These are phyloP conservation scores for Porites evermanni DNA, from an alignment of 92 coral and sea anemone species.

Conservation along the genomic window DNA sequence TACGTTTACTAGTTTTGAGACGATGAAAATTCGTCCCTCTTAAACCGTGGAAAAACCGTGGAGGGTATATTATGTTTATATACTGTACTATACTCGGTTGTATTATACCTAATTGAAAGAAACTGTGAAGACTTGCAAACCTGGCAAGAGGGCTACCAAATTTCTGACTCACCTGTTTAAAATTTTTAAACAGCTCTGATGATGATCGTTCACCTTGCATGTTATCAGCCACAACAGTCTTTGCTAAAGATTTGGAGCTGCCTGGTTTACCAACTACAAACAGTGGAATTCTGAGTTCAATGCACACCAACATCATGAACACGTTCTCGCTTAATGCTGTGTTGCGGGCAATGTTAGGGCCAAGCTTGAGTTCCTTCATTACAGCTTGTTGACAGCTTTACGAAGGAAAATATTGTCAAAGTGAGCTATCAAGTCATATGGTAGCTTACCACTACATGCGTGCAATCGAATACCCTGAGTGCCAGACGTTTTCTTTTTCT, in stretches of 20 bases:
- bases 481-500: not conserved
- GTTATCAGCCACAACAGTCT: slow-evolving; percentile 62
- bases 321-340: slow-evolving; percentile 69
- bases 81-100: no score
- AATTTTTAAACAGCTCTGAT: slow-evolving; percentile 42
- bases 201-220: slow-evolving; percentile 58
- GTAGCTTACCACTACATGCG: not conserved
- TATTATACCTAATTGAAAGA: no score
- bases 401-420: not conserved
- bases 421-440: not conserved
- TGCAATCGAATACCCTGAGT: not conserved
- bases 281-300: slow-evolving; percentile 72
- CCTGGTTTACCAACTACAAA: slow-evolving; percentile 73
- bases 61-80: no score
- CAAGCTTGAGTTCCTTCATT: slow-evolving; percentile 50
- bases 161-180: slow-evolving; percentile 55
- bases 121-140: no score
- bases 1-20: no score
- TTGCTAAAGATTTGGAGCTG: slow-evolving; percentile 72
- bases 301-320: slow-evolving; percentile 78
- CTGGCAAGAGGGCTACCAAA: not conserved
- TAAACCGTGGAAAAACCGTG: no score
- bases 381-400: slow-evolving; percentile 44
- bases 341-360: slow-evolving; percentile 69
- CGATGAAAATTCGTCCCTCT: no score